Evolutionary conservation across 2,888 invertebrate species (phyloP), one percentile per base, ranked within the genome.

Genomic region (Synergus itoensis): DNA sequence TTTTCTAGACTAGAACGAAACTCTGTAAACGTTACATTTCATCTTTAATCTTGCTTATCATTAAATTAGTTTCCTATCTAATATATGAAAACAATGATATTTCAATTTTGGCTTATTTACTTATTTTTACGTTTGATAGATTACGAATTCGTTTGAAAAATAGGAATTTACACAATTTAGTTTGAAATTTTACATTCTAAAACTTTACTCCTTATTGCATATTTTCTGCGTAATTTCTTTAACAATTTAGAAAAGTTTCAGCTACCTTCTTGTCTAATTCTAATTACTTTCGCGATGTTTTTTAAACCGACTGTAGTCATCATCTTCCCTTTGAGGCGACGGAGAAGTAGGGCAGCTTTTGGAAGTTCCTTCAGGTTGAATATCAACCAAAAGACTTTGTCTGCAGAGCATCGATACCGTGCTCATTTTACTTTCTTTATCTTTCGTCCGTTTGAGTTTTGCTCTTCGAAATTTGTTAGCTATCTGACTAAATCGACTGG

Each of bases 381-480:
- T 93, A 87, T 95, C 94, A 14, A 96, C 96, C 5, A 96, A 92
- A 4, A 97, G 92, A 87, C 96, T 96, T 90, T 97, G 97, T 0
- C 96, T 93, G 85, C 96, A 97, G 5, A 97, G 93, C 2, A 94
- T 93, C 0, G 96, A 95, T 0, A 97, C 94, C 0, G 96, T 95
- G 78, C 95, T 95, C 87, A 94, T 93, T 87, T 92, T 93, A 3
- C 45, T 86, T 4, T 89, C 91, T 78, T 87, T 89, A 4, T 93
- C 91, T 77, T 91, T 92, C 45, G 86, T 89, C 76, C 90, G 92
- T 81, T 94, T 90, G 90, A 94, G 92, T 87, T 93, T 94, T 0
- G 94, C 94, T 82, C 94, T 93, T 3, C 94, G 93, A 81, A 95
- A 93, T 89, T 94, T 95, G 0, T 94, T 94, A 0, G 95, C 94